A percentile compares a stretch with the other conserved stretches of the same genome.
These are phyloP conservation scores for Sepioteuthis lessoniana DNA, from an alignment of 2,888 invertebrate species.

Conservation along the genomic window DNA sequence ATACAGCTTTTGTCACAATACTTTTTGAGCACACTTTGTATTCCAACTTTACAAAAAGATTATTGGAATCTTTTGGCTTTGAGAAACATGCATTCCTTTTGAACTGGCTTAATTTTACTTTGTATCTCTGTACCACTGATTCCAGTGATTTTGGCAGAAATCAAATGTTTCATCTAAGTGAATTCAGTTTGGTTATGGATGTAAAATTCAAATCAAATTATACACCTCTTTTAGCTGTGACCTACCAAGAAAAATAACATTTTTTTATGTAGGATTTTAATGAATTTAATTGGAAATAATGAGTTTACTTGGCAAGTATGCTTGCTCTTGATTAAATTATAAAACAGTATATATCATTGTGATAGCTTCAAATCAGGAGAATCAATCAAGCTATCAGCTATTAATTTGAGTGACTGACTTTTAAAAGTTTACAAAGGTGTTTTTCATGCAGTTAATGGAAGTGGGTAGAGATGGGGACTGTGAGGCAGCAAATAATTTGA, in stretches of 20 bases:
- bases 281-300: slow-evolving; percentile 33
- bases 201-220: background rate
- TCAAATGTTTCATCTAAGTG: background rate
- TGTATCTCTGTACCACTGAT: too few species aligned
- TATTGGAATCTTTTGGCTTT: too few species aligned
- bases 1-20: too few species aligned
- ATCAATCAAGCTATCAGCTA: background rate
- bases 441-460: too few species aligned
- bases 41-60: too few species aligned
- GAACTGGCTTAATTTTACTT: too few species aligned
- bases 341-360: background rate
- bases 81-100: too few species aligned
- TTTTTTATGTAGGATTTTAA: background rate
- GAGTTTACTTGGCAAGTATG: background rate
- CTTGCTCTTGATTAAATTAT: background rate
- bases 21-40: too few species aligned
- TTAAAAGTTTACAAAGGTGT: too few species aligned
- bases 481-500: too few species aligned
- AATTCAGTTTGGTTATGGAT: background rate
- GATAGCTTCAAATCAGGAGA: background rate
- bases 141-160: background rate
- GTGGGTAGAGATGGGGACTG: too few species aligned
- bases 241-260: background rate
- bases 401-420: too few species aligned
- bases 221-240: background rate